phyloP scores from a whole-genome alignment of 1,140 invertebrate species.

The Uloborus diversus region DNA sequence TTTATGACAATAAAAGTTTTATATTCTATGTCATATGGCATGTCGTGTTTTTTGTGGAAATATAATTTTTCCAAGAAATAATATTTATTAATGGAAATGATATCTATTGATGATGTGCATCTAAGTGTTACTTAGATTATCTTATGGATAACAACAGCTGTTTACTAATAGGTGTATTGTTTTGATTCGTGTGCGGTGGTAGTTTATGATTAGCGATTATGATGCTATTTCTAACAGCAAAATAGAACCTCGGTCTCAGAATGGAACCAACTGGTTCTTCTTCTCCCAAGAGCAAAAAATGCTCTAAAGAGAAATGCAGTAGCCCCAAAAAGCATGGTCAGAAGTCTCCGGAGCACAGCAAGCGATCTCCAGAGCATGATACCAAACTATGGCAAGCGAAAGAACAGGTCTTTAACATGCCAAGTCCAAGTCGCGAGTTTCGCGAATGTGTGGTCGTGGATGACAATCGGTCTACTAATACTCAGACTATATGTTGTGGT shows the following conservation, averaged over 20 bases:
- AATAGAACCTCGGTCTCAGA: no score
- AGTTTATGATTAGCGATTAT: neutral
- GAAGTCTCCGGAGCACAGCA: constrained; percentile 3
- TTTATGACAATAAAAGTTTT: no score
- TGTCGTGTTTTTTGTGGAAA: no score
- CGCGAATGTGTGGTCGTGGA: neutral
- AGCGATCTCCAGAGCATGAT: constrained; percentile 28
- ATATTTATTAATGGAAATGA: neutral
- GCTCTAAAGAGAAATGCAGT: neutral
- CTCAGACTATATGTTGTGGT: constrained; percentile 3
- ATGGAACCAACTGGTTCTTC: no score
- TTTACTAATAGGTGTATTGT: neutral
- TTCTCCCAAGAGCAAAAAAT: constrained; percentile 9
- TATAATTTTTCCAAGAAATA: no score
- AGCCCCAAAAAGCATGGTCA: neutral
- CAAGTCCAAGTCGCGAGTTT: constrained; percentile 26
- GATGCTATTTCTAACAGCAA: neutral
- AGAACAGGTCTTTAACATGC: constrained; percentile 39
- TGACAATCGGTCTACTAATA: neutral
- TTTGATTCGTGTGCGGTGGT: neutral
- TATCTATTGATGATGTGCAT: neutral
- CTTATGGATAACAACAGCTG: neutral
- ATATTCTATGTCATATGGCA: no score
- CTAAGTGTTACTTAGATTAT: neutral
- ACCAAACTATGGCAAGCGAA: constrained; percentile 24